Evolutionary conservation across 2,113 vertebrate genomes (phyloP), one percentile per base, ranked within the genome.

Genomic region (Sander vitreus): DNA sequence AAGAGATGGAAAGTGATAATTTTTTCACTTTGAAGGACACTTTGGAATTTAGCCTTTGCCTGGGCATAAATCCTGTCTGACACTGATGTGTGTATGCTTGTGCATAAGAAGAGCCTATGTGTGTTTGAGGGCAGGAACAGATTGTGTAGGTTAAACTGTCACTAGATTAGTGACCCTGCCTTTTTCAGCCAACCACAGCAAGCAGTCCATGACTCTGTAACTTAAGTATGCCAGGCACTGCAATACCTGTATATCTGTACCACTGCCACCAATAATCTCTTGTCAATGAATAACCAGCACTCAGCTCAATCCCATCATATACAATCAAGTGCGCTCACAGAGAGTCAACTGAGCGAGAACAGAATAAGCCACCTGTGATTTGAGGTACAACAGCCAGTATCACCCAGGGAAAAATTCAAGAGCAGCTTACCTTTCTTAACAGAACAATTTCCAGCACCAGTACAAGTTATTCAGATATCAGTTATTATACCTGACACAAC

Each of bases 401-500:
- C 85, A 55, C 89, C 85, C 27, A 50, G 60, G 73, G 78, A 83
- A 75, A 85, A 85, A 85, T 76, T 85, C 64, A 85, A 87, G 78
- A 90, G 65, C 59, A 54, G 63, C 85, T 71, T 84, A 73, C 82
- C 64, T 86, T 90, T 85, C 81, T 84, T 82, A 85, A 83, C 60
- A 58, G 81, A 84, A 76, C 71, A 77, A 80, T 85, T 91, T 82
- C 81, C 73, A 86, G 76, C 78, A 69, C 66, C 21, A 0, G 64
- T 83, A 80, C 50, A 69, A 75, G 81, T 85, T 90, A 93, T 93
- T 93, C 85, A 93, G 85, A 91, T 93, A 93, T 91, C 90, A 84
- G 84, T 91, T 91, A 89, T 93, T 93, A 93, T 81, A 90, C 90
- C 88, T 93, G 87, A 93, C 86, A 92, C 81, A 88, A 93, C 85